Percentiles rank a stretch among this genome's conserved stretches.
phyloP scores from a whole-genome alignment of 2,113 vertebrate genomes.

The Brachyhypopomus occidentalis region DNA sequence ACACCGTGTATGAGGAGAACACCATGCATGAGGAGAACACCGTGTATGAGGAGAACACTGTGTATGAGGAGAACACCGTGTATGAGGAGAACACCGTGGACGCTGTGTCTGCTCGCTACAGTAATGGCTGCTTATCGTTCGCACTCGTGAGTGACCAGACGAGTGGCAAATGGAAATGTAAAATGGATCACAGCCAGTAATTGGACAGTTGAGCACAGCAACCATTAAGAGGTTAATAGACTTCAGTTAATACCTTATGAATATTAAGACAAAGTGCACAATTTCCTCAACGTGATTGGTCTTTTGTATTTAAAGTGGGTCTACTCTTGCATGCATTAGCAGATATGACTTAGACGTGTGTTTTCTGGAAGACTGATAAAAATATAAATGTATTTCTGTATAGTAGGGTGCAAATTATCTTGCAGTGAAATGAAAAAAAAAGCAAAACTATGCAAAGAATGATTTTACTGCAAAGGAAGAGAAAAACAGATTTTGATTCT shows the following conservation, averaged over 20 bases:
- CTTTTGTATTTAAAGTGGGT: slow-evolving; percentile 69
- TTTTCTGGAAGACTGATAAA: neutral
- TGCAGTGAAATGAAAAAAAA: neutral
- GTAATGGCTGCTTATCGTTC: slow-evolving; percentile 2
- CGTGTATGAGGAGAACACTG: too few species aligned
- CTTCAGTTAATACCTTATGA: slow-evolving; percentile 64
- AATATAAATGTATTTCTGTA: neutral
- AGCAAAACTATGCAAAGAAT: neutral
- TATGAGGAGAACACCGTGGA: neutral
- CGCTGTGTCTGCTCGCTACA: neutral
- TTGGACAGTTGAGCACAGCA: slow-evolving; percentile 54
- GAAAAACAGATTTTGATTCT: neutral
- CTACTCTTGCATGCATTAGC: slow-evolving; percentile 39
- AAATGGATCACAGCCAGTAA: slow-evolving; percentile 58
- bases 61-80: too few species aligned
- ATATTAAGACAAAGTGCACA: slow-evolving; percentile 52
- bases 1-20: too few species aligned
- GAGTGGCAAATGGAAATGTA: slow-evolving; percentile 52
- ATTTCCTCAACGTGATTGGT: slow-evolving; percentile 62
- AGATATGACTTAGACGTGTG: neutral
- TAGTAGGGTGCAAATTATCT: too few species aligned
- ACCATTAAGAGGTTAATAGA: slow-evolving; percentile 68
- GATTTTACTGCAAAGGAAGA: neutral
- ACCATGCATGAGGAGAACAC: too few species aligned
- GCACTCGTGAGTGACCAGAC: slow-evolving; percentile 46